These are phyloP conservation scores for Anas capensis DNA, from an alignment of 2,797 vertebrate genomes.

Conservation along the genomic window DNA sequence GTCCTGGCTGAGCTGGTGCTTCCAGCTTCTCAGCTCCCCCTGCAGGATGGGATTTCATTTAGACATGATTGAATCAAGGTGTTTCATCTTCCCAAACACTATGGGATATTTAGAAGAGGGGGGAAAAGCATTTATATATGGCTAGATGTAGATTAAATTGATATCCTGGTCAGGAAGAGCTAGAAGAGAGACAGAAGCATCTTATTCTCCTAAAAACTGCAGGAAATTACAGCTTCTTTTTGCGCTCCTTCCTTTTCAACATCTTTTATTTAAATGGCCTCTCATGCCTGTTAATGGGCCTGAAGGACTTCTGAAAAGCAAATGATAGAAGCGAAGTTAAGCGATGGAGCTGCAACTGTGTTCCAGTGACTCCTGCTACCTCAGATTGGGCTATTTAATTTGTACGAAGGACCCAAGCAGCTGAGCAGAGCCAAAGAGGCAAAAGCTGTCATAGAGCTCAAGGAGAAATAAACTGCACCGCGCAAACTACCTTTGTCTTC, in stretches of 20 bases:
- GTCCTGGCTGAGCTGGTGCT: not conserved
- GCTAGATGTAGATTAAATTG: not conserved
- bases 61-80: accelerated
- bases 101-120: not conserved
- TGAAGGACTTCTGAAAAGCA: not conserved
- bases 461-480: not conserved
- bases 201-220: not conserved
- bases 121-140: not conserved
- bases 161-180: not conserved
- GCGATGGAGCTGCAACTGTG: not conserved
- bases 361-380: not conserved
- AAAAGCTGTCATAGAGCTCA: not conserved
- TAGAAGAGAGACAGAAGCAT: not conserved
- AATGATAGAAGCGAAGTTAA: not conserved
- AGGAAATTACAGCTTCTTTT: not conserved
- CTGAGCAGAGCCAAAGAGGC: not conserved
- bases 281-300: not conserved
- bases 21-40: not conserved
- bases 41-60: not conserved
- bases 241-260: not conserved
- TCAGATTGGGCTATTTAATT: not conserved
- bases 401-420: not conserved
- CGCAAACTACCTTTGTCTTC: not conserved
- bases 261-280: not conserved
- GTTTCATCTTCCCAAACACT: not conserved